Evolutionary conservation across 1,140 invertebrate species (phyloP).

Genomic region (Drosophila tropicalis): DNA sequence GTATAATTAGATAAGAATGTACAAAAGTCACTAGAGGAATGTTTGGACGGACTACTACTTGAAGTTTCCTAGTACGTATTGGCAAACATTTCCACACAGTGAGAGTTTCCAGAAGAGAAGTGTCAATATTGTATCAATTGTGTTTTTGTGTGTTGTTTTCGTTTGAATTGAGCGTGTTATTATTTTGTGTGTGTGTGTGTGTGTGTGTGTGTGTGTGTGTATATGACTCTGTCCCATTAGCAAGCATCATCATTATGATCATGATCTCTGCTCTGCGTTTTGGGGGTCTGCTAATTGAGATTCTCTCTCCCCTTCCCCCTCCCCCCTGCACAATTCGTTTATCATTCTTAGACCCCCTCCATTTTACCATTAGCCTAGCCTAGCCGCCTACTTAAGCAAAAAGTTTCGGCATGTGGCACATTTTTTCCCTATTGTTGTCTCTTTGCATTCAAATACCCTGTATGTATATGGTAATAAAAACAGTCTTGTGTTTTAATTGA

Average conservation of each 20-base stretch:
- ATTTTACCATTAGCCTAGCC: too few species aligned
- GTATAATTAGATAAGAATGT: too few species aligned
- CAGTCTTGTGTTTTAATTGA: too few species aligned
- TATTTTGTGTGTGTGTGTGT: neutral
- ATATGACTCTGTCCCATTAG: neutral
- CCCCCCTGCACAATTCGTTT: neutral
- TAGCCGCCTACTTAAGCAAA: constrained; percentile 19
- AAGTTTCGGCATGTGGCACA: constrained; percentile 23
- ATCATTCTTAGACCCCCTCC: too few species aligned
- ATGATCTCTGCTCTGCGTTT: constrained; percentile 18
- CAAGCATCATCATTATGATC: constrained; percentile 3
- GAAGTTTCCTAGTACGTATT: too few species aligned
- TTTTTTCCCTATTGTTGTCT: constrained; percentile 25
- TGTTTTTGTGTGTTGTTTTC: neutral
- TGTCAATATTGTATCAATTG: constrained; percentile 10
- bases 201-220: too few species aligned
- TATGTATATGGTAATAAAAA: neutral
- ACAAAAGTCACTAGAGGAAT: neutral
- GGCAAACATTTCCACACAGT: neutral
- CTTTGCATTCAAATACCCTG: constrained; percentile 2
- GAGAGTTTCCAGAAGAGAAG: neutral
- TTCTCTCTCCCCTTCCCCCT: neutral
- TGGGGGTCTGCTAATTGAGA: constrained; percentile 9
- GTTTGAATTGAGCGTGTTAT: neutral
- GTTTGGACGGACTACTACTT: neutral